Evolutionary conservation across 2,888 invertebrate genomes (phyloP), one percentile per base, ranked within the genome.

Genomic region (Onthophagus sagittarius): DNA sequence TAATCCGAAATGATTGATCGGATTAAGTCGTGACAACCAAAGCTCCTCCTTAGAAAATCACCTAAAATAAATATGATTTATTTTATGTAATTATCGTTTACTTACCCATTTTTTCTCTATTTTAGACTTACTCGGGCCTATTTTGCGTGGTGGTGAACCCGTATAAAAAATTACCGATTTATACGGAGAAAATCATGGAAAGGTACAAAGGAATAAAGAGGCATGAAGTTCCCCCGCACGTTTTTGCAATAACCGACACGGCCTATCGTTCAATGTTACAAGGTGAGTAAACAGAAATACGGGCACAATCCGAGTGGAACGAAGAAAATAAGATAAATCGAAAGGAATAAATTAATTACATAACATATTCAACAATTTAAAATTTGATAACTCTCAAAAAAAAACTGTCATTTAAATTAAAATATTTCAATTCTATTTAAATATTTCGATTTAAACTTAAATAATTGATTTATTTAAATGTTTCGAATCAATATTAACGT

Each of bases 91-190:
- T 23, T 23, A n/a, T n/a, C n/a, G 23, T 53, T 53, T 53, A 53
- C 39, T 53, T 9, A 53, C 11, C 11, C 11, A 53, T 53, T 53
- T 53, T 53, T 53, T 7, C 39, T 72, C 5, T 33, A 6, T 75
- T 79, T 33, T 92, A 99, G 99, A 99, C 99, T 81, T 99, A 99
- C 88, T 99, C 99, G 79, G 99, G 99, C 78, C 94, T 99, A 81
- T 99, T 99, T 91, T 99, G 99, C 88, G 99, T 99, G 84, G 99
- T 99, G 81, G 98, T 99, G 80, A 99, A 99, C 88, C 99, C 99
- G 2, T 99, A 99, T 92, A 98, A 98, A 89, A 94, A 94, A 87
- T 90, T 99, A 85, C 98, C 99, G 77, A 99, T 99, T 86, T 99
- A 99, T 90, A 98, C 98, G 84, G 99, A 99, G 88, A 96, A 96